These are phyloP conservation scores for Ginglymostoma cirratum DNA, from an alignment of 2,113 vertebrate species.

Conservation along the genomic window DNA sequence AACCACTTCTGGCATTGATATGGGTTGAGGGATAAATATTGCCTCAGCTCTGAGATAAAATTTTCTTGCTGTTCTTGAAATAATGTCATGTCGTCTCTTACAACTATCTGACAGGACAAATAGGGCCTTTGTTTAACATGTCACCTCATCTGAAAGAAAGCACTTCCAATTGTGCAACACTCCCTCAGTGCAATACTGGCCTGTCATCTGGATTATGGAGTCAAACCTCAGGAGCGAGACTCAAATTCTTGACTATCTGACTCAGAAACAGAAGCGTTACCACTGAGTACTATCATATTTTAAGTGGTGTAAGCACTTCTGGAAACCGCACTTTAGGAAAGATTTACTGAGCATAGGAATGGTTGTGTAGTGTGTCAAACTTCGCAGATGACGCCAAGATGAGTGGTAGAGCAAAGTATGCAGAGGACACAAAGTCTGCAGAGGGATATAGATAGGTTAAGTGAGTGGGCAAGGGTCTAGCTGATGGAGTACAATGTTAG, in stretches of 20 bases:
- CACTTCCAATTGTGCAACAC: background rate
- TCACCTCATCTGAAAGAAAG: background rate
- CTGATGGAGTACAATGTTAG: no score
- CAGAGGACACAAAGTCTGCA: no score
- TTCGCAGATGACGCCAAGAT: no score
- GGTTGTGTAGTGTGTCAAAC: no score
- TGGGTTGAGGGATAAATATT: background rate
- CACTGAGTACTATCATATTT: background rate
- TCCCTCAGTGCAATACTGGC: background rate
- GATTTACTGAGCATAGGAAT: background rate
- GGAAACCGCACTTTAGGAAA: background rate
- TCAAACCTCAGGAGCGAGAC: background rate
- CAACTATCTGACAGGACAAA: background rate
- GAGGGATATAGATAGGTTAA: no score
- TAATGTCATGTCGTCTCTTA: background rate
- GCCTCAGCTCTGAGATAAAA: background rate
- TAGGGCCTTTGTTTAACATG: background rate
- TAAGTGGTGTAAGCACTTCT: background rate
- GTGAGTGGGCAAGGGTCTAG: no score
- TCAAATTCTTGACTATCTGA: background rate
- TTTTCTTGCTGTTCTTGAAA: background rate
- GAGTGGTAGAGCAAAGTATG: no score
- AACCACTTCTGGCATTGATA: background rate
- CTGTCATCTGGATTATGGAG: background rate
- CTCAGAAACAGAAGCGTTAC: background rate